These are phyloP conservation scores for Intellagama lesueurii DNA, from an alignment of 2,797 vertebrate species.

Conservation along the genomic window DNA sequence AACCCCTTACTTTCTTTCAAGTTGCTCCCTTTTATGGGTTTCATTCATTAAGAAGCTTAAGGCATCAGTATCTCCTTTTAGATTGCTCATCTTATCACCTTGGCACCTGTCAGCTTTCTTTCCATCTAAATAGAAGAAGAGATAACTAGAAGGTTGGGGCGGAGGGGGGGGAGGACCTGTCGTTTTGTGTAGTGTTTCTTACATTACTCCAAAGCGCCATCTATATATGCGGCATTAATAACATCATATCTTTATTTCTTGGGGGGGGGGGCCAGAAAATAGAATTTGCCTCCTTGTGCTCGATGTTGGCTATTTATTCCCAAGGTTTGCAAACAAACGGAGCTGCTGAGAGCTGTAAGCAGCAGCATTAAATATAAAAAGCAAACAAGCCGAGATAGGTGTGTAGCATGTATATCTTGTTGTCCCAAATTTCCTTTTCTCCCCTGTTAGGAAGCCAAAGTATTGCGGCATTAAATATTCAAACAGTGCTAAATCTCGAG, in stretches of 20 bases:
- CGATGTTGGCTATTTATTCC: constrained; percentile 27
- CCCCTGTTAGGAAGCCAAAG: constrained; percentile 65
- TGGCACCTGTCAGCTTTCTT: constrained; percentile 74
- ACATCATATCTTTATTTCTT: not conserved
- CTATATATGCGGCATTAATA: not conserved
- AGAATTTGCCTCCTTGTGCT: not conserved
- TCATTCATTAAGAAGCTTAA: constrained; percentile 83
- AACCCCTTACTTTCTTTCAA: constrained; percentile 55
- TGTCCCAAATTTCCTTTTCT: constrained; percentile 68
- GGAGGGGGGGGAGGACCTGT: not conserved
- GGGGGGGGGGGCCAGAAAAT: not conserved
- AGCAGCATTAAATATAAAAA: constrained; percentile 51
- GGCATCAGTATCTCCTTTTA: constrained; percentile 74
- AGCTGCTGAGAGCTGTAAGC: constrained; percentile 50
- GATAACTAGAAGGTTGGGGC: constrained; percentile 78
- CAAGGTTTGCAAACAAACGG: constrained; percentile 21
- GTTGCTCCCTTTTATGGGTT: constrained; percentile 79
- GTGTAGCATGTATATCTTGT: constrained; percentile 1
- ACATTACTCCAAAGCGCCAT: not conserved
- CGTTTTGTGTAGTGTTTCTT: not conserved
- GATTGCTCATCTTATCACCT: constrained; percentile 77
- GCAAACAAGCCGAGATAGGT: constrained; percentile 65
- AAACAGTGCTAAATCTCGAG: constrained; percentile 70
- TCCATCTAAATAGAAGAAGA: constrained; percentile 67
- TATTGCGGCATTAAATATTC: constrained; percentile 76